Evolutionary conservation across 2,888 invertebrate genomes (phyloP).

Genomic region (Ophion ventricosus): DNA sequence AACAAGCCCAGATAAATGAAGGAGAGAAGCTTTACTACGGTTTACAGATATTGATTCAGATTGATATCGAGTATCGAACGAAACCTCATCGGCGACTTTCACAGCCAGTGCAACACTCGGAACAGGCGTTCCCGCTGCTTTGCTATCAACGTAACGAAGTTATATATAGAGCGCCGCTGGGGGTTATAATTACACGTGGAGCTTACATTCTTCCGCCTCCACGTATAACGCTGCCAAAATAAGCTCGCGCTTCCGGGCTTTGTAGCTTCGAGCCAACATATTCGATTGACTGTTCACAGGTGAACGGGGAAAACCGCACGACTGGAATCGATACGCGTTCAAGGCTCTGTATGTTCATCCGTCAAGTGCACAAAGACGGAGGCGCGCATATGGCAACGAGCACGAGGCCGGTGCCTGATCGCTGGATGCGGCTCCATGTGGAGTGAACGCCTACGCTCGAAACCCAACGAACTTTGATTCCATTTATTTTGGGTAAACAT

Average conservation of each 20-base stretch:
- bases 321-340: slow-evolving; percentile 48
- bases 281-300: slow-evolving; percentile 20
- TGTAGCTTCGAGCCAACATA: slow-evolving; percentile 27
- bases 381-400: neutral
- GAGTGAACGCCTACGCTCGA: neutral
- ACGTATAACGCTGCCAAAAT: slow-evolving; percentile 61
- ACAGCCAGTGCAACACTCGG: neutral
- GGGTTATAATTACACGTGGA: slow-evolving; percentile 38
- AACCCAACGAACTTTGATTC: neutral
- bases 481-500: slow-evolving; percentile 3
- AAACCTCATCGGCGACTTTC: neutral
- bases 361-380: slow-evolving; percentile 9
- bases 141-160: neutral
- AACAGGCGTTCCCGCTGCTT: neutral
- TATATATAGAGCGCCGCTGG: neutral
- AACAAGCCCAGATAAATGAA: too few relatives aligned
- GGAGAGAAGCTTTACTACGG: neutral
- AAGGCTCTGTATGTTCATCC: slow-evolving; percentile 37
- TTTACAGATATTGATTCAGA: neutral
- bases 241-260: slow-evolving; percentile 64
- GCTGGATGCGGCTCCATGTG: too few relatives aligned
- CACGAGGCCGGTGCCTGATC: neutral
- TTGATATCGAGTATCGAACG: neutral
- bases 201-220: slow-evolving; percentile 33
- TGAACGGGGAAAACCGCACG: slow-evolving; percentile 42